Percentiles rank a stretch among this genome's conserved stretches.
These are phyloP conservation scores for Apotomis betuletana DNA, from an alignment of 2,888 invertebrate genomes.

Conservation along the genomic window DNA sequence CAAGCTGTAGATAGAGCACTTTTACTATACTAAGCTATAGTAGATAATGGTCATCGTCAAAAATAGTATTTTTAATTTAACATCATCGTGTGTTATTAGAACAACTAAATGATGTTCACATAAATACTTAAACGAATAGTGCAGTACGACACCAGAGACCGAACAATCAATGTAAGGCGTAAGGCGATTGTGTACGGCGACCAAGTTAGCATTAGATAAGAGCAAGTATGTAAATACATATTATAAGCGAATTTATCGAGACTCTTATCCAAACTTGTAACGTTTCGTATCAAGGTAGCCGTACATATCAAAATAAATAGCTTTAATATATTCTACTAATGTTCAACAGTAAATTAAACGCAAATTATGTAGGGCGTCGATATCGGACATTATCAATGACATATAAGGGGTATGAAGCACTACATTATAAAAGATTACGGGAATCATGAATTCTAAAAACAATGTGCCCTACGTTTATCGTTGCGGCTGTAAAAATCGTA, in stretches of 20 bases:
- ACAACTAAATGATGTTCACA: no score
- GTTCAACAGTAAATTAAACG: conserved; percentile 8
- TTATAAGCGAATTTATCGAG: no score
- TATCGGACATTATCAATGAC: conserved; percentile 34
- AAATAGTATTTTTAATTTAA: neutral
- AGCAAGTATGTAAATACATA: no score
- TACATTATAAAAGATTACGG: conserved; percentile 30
- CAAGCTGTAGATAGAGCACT: conserved; percentile 10
- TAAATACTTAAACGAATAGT: no score
- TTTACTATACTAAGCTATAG: neutral
- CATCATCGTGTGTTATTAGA: no score
- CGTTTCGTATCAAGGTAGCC: neutral
- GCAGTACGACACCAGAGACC: no score
- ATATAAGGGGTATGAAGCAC: conserved; percentile 20
- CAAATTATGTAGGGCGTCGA: conserved; percentile 21
- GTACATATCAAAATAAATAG: conserved; percentile 27
- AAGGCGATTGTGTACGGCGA: no score
- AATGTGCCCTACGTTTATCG: conserved; percentile 39
- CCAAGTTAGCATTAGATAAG: no score
- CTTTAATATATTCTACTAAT: conserved; percentile 16
- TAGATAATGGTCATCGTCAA: neutral
- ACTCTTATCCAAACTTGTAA: neutral
- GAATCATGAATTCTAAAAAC: conserved; percentile 41
- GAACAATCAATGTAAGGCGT: no score
- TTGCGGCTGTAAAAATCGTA: conserved; percentile 38